Evolutionary conservation across 2,113 vertebrate species (phyloP), one percentile per base, ranked within the genome.

Genomic region (Nothobranchius furzeri): DNA sequence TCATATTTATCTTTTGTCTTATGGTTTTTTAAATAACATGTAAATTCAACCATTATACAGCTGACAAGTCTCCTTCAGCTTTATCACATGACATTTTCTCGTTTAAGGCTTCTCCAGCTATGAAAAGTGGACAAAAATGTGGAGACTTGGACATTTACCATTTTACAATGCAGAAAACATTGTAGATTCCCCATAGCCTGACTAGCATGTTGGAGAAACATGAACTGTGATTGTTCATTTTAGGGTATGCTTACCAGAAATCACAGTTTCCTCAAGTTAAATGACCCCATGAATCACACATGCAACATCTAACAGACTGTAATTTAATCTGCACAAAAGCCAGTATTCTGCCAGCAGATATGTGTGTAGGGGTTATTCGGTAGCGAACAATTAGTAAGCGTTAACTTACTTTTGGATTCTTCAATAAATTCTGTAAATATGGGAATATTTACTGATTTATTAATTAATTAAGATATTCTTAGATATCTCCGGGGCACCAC

Each of bases 291-390:
- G 37, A 58, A 43, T 58, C 55, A 58, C 36, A 42, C n/a, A 43
- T 58, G 55, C 55, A 58, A 43, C 37, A 58, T 42, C 37, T 58
- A 58, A 43, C 55, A 58, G 55, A n/a, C 55, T 58, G 36, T 43
- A 42, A 42, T 58, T 58, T 42, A 12, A 40, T 7, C 36, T 20
- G 55, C n/a, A 12, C n/a, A 58, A 17, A 58, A 42, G n/a, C 9
- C 30, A 43, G 37, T 12, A 58, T 20, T 58, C 37, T 7, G 55
- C 37, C 55, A 43, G 37, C 17, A 43, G 55, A 37, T 42, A 9
- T 20, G n/a, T n/a, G n/a, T n/a, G n/a, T n/a, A n/a, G n/a, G n/a
- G n/a, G n/a, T n/a, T n/a, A n/a, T n/a, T n/a, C n/a, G n/a, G n/a
- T n/a, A n/a, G n/a, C n/a, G n/a, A n/a, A n/a, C n/a, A n/a, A n/a